Evolutionary conservation across 2,888 invertebrate species (phyloP).

Genomic region (Spodoptera picta): DNA sequence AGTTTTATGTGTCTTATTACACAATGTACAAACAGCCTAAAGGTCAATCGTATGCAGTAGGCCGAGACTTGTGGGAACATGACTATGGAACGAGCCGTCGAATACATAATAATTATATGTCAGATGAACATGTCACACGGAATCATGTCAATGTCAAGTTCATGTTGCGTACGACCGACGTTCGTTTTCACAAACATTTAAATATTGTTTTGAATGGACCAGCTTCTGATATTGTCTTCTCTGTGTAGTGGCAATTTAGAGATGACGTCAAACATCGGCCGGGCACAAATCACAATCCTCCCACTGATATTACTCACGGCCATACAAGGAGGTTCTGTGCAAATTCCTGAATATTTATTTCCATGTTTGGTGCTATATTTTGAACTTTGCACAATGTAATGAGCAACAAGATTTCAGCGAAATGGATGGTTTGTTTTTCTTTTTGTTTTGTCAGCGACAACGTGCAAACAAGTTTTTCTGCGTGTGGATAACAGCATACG

Average conservation of each 20-base stretch:
- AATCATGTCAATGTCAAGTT: conserved; percentile 75
- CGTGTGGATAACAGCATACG: conserved; percentile 34
- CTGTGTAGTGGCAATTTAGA: conserved; percentile 30
- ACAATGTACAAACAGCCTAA: conserved; percentile 39
- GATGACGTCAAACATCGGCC: conserved; percentile 49
- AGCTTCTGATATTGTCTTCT: conserved; percentile 14
- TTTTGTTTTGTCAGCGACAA: conserved; percentile 18
- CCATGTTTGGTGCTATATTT: conserved; percentile 7
- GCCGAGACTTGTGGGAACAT: conserved; percentile 49
- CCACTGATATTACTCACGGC: conserved; percentile 38
- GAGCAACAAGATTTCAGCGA: conserved; percentile 13
- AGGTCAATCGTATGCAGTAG: conserved; percentile 67
- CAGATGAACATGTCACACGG: conserved; percentile 57
- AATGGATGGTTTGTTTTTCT: conserved; percentile 16
- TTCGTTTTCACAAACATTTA: conserved; percentile 46
- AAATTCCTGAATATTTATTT: conserved; percentile 1
- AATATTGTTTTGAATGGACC: conserved; percentile 34
- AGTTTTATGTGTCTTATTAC: conserved; percentile 47
- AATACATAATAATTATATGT: conserved; percentile 34
- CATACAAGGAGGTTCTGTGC: conserved; percentile 34
- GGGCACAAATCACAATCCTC: conserved; percentile 25
- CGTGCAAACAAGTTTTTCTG: conserved; percentile 24
- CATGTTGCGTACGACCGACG: conserved; percentile 26
- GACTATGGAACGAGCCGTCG: conserved; percentile 54
- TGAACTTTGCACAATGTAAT: not conserved